These are phyloP conservation scores for Hassar affinis DNA, from an alignment of 2,113 vertebrate species.

Conservation along the genomic window DNA sequence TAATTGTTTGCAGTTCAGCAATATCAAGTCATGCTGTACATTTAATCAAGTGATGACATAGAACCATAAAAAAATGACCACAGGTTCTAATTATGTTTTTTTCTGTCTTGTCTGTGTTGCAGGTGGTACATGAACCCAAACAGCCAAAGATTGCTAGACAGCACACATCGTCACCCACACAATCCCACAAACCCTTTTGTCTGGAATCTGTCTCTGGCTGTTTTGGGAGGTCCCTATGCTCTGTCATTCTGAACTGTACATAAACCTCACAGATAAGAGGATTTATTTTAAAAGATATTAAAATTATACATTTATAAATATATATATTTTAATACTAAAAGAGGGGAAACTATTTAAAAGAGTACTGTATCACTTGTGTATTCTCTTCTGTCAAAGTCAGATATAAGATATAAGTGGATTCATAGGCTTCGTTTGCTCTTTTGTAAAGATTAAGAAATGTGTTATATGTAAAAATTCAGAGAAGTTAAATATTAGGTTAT, in stretches of 20 bases:
- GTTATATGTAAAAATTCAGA: slow-evolving; percentile 69
- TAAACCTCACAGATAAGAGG: slow-evolving; percentile 69
- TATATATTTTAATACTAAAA: slow-evolving; percentile 82
- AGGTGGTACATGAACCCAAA: slow-evolving; percentile 72
- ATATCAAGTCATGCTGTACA: not conserved
- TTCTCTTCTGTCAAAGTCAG: slow-evolving; percentile 76
- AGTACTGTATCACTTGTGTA: slow-evolving; percentile 81
- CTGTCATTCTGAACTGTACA: slow-evolving; percentile 67
- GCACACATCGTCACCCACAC: slow-evolving; percentile 39
- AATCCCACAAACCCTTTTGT: slow-evolving; percentile 38
- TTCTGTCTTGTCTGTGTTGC: slow-evolving; percentile 46
- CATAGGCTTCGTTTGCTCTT: slow-evolving; percentile 54
- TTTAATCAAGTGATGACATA: not conserved
- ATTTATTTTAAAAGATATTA: slow-evolving; percentile 74
- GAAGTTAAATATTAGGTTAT: slow-evolving; percentile 73
- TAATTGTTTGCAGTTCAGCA: not conserved
- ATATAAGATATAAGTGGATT: slow-evolving; percentile 74
- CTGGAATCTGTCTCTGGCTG: slow-evolving; percentile 56
- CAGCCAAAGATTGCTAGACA: slow-evolving; percentile 74
- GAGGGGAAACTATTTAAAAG: slow-evolving; percentile 80
- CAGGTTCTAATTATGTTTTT: slow-evolving; percentile 33
- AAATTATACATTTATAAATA: slow-evolving; percentile 74
- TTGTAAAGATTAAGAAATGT: slow-evolving; percentile 76
- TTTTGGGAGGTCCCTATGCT: slow-evolving; percentile 53
- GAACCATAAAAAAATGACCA: not conserved